Evolutionary conservation across 2,888 invertebrate genomes (phyloP).

Genomic region (Opisthograptis luteolata): DNA sequence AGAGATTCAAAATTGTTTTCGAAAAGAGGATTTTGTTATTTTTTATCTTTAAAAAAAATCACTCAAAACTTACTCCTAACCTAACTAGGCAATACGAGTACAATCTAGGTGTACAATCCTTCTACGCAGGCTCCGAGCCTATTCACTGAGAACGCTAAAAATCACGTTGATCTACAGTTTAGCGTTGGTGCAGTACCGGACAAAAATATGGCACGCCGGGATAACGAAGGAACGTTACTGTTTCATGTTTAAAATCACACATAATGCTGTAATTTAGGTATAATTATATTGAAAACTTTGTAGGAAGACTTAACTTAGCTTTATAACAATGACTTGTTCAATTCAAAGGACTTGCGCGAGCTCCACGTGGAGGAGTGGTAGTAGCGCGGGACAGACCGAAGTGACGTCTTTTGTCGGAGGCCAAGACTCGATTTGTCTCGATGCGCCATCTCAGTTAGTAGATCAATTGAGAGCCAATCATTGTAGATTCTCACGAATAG

Average conservation of each 20-base stretch:
- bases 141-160: conserved; percentile 8
- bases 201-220: conserved; percentile 3
- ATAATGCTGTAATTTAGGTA: too few species aligned
- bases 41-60: conserved; percentile 6
- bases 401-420: too few species aligned
- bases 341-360: too few species aligned
- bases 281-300: too few species aligned
- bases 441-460: background rate
- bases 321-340: too few species aligned
- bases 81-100: conserved; percentile 15
- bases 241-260: too few species aligned
- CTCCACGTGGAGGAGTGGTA: too few species aligned
- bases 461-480: background rate
- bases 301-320: too few species aligned
- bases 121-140: conserved; percentile 8
- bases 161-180: conserved; percentile 1
- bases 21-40: background rate
- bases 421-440: too few species aligned
- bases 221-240: background rate
- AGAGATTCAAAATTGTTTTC: conserved; percentile 31
- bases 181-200: conserved; percentile 2
- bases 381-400: too few species aligned
- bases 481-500: too few species aligned
- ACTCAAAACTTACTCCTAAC: conserved; percentile 10
- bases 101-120: conserved; percentile 4